phyloP scores from a whole-genome alignment of 2,113 vertebrate species.

The Gallinago jamesoni region DNA sequence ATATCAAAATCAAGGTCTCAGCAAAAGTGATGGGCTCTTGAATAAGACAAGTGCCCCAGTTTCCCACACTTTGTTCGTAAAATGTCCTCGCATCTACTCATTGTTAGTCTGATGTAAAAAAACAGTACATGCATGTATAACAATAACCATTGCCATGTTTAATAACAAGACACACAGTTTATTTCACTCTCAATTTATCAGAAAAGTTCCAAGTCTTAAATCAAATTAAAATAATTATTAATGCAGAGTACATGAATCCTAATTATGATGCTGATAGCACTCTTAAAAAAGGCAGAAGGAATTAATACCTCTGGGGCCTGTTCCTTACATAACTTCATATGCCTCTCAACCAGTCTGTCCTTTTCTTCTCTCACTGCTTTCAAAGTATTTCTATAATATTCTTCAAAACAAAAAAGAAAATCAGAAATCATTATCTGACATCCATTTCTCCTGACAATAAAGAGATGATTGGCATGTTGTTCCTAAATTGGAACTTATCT shows the following conservation, averaged over 20 bases:
- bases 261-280: not conserved
- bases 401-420: slow-evolving; percentile 47
- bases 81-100: not conserved
- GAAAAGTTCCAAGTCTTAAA: not conserved
- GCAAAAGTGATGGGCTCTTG: not conserved
- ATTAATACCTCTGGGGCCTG: slow-evolving; percentile 77
- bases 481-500: not conserved
- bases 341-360: slow-evolving; percentile 53
- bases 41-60: not conserved
- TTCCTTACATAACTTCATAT: slow-evolving; percentile 68
- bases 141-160: not conserved
- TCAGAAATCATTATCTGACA: not conserved
- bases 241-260: not conserved
- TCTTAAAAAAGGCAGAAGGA: not conserved
- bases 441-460: not conserved
- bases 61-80: not conserved
- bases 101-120: not conserved
- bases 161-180: not conserved
- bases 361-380: slow-evolving; percentile 67
- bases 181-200: not conserved
- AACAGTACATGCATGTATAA: not conserved
- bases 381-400: slow-evolving; percentile 69
- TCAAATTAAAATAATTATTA: not conserved
- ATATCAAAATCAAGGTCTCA: not conserved
- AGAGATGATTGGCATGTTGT: not conserved